Evolutionary conservation across 2,888 invertebrate species (phyloP), one percentile per base, ranked within the genome.

Genomic region (Aromia moschata): DNA sequence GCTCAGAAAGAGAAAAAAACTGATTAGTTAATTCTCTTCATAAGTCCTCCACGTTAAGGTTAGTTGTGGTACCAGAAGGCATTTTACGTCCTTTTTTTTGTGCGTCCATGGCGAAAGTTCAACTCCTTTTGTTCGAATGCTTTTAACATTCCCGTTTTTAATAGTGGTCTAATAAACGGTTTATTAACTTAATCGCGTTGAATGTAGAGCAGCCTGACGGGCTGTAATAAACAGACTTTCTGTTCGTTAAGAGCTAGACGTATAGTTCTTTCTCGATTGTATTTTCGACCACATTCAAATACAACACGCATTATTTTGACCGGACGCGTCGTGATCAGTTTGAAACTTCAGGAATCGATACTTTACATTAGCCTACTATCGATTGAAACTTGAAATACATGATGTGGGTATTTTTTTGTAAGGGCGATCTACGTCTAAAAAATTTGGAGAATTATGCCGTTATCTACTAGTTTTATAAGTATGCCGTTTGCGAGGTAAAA

Each of bases 91-190:
- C n/a, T n/a, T n/a, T n/a, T n/a, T n/a, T n/a, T 33, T 2, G 33
- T 10, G 33, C 25, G 3, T 33, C n/a, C n/a, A 11, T 11, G n/a
- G 3, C n/a, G 11, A 33, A 33, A n/a, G 2, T 33, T 33, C n/a
- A 2, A 33, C 5, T 33, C n/a, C 33, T 10, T 33, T 33, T 33
- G 10, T 2, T 25, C 7, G 33, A 11, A 33, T 7, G 5, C 33
- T 10, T 33, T 33, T 33, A 7, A 33, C 5, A 3, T 10, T 33
- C n/a, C 33, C 33, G 33, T 33, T 33, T 33, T 10, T 33, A 33
- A 33, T 33, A 33, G 33, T 2, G 33, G 33, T 33, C n/a, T 33
- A 33, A 33, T 33, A 33, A 33, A n/a, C 33, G n/a, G 33, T 33
- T 33, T 33, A 33, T 33, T n/a, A 33, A 33, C 10, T 33, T 33